Evolutionary conservation across 2,888 invertebrate species (phyloP).

Genomic region (Hydrotaea cyrtoneurina): DNA sequence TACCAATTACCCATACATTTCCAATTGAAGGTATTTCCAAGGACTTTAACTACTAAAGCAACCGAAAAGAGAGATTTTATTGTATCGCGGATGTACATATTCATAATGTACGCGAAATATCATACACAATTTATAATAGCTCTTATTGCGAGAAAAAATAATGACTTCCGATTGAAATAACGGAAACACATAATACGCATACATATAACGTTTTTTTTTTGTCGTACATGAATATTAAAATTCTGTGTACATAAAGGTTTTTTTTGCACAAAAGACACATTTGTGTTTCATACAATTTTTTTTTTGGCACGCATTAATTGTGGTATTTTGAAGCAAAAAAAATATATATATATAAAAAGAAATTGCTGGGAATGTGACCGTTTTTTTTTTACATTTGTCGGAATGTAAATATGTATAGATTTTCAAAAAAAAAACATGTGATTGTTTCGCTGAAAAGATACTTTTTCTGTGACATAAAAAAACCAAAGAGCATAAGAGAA

Average conservation of each 20-base stretch:
- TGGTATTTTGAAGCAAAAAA: conserved; percentile 41
- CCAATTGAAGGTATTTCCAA: too few species aligned
- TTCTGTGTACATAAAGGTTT: conserved; percentile 5
- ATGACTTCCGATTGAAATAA: conserved; percentile 41
- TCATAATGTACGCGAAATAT: background rate
- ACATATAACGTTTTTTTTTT: conserved; percentile 34
- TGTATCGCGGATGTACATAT: too few species aligned
- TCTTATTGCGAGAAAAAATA: background rate
- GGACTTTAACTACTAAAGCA: too few species aligned
- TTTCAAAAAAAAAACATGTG: too few species aligned
- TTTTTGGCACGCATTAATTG: conserved; percentile 59
- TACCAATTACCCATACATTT: too few species aligned
- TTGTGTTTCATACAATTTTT: conserved; percentile 22
- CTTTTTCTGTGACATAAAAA: too few species aligned
- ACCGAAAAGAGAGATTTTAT: too few species aligned
- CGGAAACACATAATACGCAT: conserved; percentile 45
- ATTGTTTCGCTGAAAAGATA: too few species aligned
- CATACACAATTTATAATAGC: conserved; percentile 22
- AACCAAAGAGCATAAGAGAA: too few species aligned
- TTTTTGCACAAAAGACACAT: conserved; percentile 30
- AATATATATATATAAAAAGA: too few species aligned
- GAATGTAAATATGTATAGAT: too few species aligned
- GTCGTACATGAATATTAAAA: conserved; percentile 29
- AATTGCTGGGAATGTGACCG: background rate
- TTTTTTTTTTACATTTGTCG: background rate